Conservation (phyloP, 2,113 vertebrate species). For the Myiopsitta monachus region DNA sequence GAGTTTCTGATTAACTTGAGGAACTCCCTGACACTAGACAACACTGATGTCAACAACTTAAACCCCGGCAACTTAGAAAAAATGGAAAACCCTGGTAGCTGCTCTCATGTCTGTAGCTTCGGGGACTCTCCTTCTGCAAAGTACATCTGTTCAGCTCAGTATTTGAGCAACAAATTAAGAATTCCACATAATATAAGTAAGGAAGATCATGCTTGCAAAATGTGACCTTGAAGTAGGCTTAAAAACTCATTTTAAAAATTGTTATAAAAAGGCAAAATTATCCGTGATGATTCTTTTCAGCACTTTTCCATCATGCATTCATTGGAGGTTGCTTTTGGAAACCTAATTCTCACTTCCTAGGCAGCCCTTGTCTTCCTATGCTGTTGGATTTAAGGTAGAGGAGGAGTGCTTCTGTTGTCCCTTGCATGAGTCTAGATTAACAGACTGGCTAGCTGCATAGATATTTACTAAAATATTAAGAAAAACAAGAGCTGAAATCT, state of each 20-base stretch:
- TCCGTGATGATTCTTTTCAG: not conserved
- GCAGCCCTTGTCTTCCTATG: not conserved
- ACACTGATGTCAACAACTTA: not conserved
- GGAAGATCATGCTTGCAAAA: not conserved
- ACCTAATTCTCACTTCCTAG: not conserved
- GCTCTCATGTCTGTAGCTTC: not conserved
- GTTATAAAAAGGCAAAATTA: not conserved
- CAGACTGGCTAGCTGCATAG: not conserved
- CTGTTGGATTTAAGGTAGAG: not conserved
- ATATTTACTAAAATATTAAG: slow-evolving; percentile 18
- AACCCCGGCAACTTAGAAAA: not conserved
- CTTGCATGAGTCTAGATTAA: not conserved
- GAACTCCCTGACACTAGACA: not conserved
- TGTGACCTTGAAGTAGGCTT: not conserved
- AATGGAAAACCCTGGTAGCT: not conserved
- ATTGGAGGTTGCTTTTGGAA: not conserved
- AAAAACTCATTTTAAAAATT: not conserved
- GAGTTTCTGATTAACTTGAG: not conserved
- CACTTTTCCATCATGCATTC: not conserved
- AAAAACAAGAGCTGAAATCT: slow-evolving; percentile 42
- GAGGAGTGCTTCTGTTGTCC: not conserved
- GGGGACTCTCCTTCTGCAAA: not conserved
- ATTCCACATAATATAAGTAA: not conserved
- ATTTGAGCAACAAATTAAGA: not conserved
- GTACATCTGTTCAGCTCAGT: not conserved